These are phyloP conservation scores for Parauchenoglanis ngamensis DNA, from an alignment of 2,797 vertebrate genomes.

Conservation along the genomic window DNA sequence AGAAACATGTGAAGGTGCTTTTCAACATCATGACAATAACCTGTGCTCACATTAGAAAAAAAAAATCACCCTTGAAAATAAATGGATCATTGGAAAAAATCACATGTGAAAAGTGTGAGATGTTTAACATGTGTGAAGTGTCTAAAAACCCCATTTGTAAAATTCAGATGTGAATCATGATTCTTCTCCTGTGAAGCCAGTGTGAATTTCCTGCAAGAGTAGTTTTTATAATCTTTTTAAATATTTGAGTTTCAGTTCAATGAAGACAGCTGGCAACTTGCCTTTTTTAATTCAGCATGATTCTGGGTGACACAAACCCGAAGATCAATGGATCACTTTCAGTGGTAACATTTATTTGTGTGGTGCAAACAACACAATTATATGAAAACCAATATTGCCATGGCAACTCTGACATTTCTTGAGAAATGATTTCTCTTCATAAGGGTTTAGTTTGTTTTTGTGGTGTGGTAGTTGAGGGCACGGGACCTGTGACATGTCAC, in stretches of 20 bases:
- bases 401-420: constrained; percentile 50
- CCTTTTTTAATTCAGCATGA: background rate
- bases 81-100: background rate
- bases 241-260: background rate
- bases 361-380: constrained; percentile 49
- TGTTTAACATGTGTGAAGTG: background rate
- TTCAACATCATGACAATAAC: background rate
- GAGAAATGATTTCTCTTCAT: background rate
- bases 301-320: background rate
- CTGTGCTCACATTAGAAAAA: no score
- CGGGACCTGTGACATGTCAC: background rate
- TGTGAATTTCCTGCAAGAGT: background rate
- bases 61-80: background rate
- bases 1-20: background rate
- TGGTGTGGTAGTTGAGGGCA: background rate
- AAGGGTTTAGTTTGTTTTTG: background rate
- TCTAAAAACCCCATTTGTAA: background rate
- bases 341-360: constrained; percentile 35
- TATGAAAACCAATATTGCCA: constrained; percentile 45
- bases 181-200: background rate
- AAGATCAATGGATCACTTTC: constrained; percentile 1
- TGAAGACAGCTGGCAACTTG: background rate
- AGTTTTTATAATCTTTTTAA: background rate
- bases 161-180: background rate
- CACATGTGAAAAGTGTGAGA: background rate